Evolutionary conservation across 2,797 vertebrate species (phyloP).

Genomic region (Tokudaia tokunoshimensis): DNA sequence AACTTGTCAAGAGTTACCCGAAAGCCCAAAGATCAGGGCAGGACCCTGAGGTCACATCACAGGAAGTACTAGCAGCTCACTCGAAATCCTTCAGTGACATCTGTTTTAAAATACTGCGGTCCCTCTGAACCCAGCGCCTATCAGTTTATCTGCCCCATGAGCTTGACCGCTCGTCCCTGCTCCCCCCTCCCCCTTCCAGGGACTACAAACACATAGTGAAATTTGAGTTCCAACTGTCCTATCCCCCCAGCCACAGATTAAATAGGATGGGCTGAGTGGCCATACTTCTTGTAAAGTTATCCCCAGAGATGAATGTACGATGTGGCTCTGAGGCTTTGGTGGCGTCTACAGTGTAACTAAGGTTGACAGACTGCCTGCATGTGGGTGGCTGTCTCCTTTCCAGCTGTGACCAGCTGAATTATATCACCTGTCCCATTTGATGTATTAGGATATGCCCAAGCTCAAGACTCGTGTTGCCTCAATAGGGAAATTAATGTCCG

Average conservation of each 20-base stretch:
- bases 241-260: slow-evolving; percentile 84
- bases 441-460: slow-evolving; percentile 92
- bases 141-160: slow-evolving; percentile 36
- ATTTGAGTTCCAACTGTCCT: slow-evolving; percentile 72
- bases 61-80: slow-evolving; percentile 1
- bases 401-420: slow-evolving; percentile 93
- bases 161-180: neutral
- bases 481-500: slow-evolving; percentile 93
- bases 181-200: neutral
- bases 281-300: slow-evolving; percentile 89
- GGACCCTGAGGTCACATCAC: slow-evolving; percentile 24
- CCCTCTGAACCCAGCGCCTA: slow-evolving; percentile 55
- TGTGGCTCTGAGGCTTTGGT: slow-evolving; percentile 88
- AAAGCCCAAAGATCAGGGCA: slow-evolving; percentile 35
- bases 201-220: slow-evolving; percentile 52
- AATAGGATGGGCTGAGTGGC: slow-evolving; percentile 85
- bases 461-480: slow-evolving; percentile 91
- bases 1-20: slow-evolving; percentile 57
- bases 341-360: slow-evolving; percentile 88
- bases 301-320: slow-evolving; percentile 88
- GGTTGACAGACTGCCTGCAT: slow-evolving; percentile 92
- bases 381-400: slow-evolving; percentile 93
- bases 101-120: slow-evolving; percentile 60
- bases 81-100: slow-evolving; percentile 67
- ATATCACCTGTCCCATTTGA: slow-evolving; percentile 93